phyloP scores from a whole-genome alignment of 2,888 invertebrate genomes.

The Tipula unca region DNA sequence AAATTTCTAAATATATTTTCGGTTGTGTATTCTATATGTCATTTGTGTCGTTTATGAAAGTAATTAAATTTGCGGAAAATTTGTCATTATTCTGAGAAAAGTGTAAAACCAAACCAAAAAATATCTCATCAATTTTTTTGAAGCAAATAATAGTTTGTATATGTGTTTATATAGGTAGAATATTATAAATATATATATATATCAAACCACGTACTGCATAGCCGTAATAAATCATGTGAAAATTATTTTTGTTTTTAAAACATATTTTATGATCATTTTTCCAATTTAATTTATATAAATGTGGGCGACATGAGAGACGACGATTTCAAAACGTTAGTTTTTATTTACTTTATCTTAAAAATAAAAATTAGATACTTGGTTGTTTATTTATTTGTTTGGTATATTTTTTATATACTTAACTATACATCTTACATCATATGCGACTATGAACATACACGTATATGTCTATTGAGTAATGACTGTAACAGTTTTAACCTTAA shows the following conservation, averaged over 20 bases:
- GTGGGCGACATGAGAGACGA: background rate
- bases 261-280: background rate
- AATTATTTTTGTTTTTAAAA: background rate
- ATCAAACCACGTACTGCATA: background rate
- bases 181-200: background rate
- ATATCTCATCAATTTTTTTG: background rate
- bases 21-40: background rate
- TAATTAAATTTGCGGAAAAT: background rate
- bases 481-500: background rate
- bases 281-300: background rate
- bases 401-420: background rate
- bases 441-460: background rate
- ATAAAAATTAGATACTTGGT: background rate
- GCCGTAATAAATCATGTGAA: background rate
- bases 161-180: background rate
- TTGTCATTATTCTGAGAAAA: background rate
- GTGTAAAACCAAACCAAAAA: background rate
- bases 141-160: background rate
- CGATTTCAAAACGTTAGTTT: background rate
- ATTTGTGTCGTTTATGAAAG: background rate
- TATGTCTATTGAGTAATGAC: background rate
- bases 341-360: background rate
- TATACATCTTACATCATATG: background rate
- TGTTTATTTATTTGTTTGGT: background rate
- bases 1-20: background rate